Evolutionary conservation across 2,888 invertebrate species (phyloP).

Genomic region (Strigamia maritima): DNA sequence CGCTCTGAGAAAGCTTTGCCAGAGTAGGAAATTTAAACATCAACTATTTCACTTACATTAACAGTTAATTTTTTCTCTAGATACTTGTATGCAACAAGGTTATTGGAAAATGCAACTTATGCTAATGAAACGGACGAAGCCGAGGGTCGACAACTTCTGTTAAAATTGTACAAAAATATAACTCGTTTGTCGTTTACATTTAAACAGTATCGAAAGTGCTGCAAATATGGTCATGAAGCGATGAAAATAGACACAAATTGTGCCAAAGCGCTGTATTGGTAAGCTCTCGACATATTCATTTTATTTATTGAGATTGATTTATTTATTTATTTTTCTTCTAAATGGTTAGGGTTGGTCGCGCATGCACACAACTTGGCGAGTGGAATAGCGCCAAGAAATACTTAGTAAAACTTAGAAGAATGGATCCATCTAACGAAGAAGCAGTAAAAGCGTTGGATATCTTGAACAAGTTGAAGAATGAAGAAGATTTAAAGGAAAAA

Average conservation of each 20-base stretch:
- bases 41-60: not conserved
- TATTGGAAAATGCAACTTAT: constrained; percentile 65
- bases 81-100: constrained; percentile 62
- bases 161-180: constrained; percentile 69
- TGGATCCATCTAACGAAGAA: not conserved
- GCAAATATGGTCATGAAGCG: constrained; percentile 62
- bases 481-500: not conserved
- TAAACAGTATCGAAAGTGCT: constrained; percentile 63
- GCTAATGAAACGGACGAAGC: constrained; percentile 65
- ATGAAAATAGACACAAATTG: constrained; percentile 51
- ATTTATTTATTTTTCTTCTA: not conserved
- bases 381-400: not conserved
- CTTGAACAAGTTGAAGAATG: not conserved
- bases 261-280: constrained; percentile 46
- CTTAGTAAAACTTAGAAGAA: not conserved
- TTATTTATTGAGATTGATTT: not conserved
- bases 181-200: constrained; percentile 67
- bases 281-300: not conserved
- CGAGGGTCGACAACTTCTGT: constrained; percentile 62
- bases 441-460: not conserved
- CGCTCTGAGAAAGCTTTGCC: constrained; percentile 42
- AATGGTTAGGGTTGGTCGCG: not conserved
- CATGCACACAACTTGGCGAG: not conserved
- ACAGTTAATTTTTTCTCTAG: constrained; percentile 44
- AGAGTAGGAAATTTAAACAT: not conserved